A percentile compares a stretch with the other conserved stretches of the same genome.
These are phyloP conservation scores for Cygnus olor DNA, from an alignment of 2,797 vertebrate species.

Conservation along the genomic window DNA sequence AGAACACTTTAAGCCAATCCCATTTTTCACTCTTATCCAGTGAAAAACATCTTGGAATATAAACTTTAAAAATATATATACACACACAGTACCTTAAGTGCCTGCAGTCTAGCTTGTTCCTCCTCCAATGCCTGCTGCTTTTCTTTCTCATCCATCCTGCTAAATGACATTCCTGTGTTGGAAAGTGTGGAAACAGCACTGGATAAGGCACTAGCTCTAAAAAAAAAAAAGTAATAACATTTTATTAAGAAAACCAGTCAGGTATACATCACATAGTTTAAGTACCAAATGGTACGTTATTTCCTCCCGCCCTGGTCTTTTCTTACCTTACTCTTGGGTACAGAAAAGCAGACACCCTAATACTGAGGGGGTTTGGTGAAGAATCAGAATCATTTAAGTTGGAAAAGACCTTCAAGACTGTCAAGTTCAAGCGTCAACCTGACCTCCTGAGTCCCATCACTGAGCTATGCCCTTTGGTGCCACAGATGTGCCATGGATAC, in stretches of 20 bases:
- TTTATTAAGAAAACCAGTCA: neutral
- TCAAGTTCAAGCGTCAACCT: neutral
- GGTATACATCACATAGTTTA: neutral
- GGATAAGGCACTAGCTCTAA: conserved; percentile 90
- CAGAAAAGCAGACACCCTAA: neutral
- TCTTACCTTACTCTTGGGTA: neutral
- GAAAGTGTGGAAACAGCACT: conserved; percentile 92
- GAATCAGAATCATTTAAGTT: neutral
- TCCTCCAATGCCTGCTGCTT: conserved; percentile 92
- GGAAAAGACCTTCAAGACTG: neutral
- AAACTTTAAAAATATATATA: neutral
- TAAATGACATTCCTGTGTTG: conserved; percentile 92
- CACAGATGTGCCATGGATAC: rapidly evolving
- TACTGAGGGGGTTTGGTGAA: neutral
- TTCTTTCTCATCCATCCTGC: conserved; percentile 92
- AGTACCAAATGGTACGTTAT: neutral
- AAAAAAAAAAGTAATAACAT: neutral
- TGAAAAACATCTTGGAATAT: neutral
- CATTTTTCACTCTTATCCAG: neutral
- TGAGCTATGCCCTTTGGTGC: neutral
- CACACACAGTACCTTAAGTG: conserved; percentile 84
- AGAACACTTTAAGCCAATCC: neutral
- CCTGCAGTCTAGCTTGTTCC: conserved; percentile 89
- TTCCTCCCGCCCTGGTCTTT: neutral
- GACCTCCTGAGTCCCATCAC: neutral